These are phyloP conservation scores for Actinopyga echinites DNA, from an alignment of 53 echinoderm and acorn worm genomes.

Conservation along the genomic window DNA sequence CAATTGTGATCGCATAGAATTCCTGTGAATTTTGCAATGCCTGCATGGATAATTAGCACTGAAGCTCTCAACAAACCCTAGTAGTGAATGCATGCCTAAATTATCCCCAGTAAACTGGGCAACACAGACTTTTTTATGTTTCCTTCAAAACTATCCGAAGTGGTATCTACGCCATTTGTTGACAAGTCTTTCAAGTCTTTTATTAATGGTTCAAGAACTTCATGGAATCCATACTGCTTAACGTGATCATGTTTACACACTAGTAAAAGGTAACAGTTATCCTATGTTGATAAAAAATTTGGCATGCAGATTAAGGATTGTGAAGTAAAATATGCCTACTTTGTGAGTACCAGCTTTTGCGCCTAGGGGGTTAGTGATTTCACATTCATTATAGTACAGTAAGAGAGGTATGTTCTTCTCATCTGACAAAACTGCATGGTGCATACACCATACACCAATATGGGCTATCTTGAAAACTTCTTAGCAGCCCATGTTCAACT, in stretches of 20 bases:
- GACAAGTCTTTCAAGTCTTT: slow-evolving; percentile 60
- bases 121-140: slow-evolving; percentile 46
- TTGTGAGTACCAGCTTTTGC: slow-evolving; percentile 62
- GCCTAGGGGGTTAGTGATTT: slow-evolving; percentile 59
- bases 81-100: slow-evolving; percentile 55
- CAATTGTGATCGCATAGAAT: slow-evolving; percentile 26
- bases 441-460: slow-evolving; percentile 27
- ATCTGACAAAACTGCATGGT: slow-evolving; percentile 34
- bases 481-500: slow-evolving; percentile 43
- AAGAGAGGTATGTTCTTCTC: slow-evolving; percentile 33
- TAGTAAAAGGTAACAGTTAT: slow-evolving; percentile 49
- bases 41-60: slow-evolving; percentile 64
- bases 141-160: slow-evolving; percentile 41
- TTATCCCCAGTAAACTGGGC: slow-evolving; percentile 71
- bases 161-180: slow-evolving; percentile 42
- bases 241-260: slow-evolving; percentile 49
- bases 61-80: slow-evolving; percentile 69
- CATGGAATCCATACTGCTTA: slow-evolving; percentile 61
- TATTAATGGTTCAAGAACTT: slow-evolving; percentile 44
- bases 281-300: slow-evolving; percentile 56
- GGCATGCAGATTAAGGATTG: slow-evolving; percentile 41
- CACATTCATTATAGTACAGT: slow-evolving; percentile 56
- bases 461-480: slow-evolving; percentile 53
- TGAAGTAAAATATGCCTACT: slow-evolving; percentile 49
- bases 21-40: slow-evolving; percentile 50